A percentile compares a stretch with the other conserved stretches of the same genome.
Evolutionary conservation across 2,888 invertebrate species (phyloP).

Genomic region (Epinotia demarniana): DNA sequence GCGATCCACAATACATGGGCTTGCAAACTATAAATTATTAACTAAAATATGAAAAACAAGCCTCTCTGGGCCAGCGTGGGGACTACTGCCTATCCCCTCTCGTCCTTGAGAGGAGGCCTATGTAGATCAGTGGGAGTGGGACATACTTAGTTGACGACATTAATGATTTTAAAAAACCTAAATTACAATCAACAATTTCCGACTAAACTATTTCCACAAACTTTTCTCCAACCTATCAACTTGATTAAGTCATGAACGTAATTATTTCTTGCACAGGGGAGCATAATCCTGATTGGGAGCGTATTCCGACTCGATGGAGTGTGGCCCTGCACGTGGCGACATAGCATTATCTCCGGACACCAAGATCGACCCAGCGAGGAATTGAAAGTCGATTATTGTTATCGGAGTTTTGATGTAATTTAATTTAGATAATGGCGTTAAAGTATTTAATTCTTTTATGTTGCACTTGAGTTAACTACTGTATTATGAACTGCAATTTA

Average conservation of each 20-base stretch:
- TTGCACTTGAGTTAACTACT: not conserved
- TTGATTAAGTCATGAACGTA: conserved; percentile 79
- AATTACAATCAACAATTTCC: not conserved
- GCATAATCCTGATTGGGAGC: conserved; percentile 84
- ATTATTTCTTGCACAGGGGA: conserved; percentile 79
- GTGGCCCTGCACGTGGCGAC: conserved; percentile 75
- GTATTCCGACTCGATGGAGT: conserved; percentile 82
- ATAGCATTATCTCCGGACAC: conserved; percentile 62
- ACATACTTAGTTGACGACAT: too few relatives aligned
- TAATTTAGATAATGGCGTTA: conserved; percentile 18
- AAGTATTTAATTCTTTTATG: not conserved
- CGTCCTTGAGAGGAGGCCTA: too few relatives aligned
- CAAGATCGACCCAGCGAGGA: conserved; percentile 27
- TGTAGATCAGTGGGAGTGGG: too few relatives aligned
- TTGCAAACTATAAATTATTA: not conserved
- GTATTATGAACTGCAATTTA: too few relatives aligned
- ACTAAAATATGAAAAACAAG: not conserved
- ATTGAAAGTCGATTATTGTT: conserved; percentile 33
- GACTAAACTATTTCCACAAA: not conserved
- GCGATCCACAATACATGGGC: too few relatives aligned
- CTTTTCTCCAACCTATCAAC: conserved; percentile 51
- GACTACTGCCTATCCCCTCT: too few relatives aligned
- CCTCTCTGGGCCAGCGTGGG: too few relatives aligned
- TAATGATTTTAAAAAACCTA: not conserved
- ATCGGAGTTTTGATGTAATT: conserved; percentile 20